Evolutionary conservation across 2,113 vertebrate species (phyloP), one percentile per base, ranked within the genome.

Genomic region (Anas platyrhynchos): DNA sequence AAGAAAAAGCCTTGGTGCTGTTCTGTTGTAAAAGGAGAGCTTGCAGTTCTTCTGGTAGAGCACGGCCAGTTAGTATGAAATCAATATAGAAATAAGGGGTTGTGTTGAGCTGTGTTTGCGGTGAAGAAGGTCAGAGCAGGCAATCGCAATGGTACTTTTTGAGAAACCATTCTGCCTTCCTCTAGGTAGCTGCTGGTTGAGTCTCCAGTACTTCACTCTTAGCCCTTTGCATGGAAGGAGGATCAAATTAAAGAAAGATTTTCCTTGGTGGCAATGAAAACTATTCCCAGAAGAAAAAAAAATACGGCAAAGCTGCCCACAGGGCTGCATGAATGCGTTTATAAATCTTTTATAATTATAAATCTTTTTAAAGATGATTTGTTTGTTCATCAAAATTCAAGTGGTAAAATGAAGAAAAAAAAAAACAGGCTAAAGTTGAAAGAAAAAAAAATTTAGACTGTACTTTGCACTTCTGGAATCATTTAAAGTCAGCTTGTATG

Each of bases 171-270:
- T 31, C 54, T 7, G 55, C 4, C 7, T 43, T 8, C 26, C 44
- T 1, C 27, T 6, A 1, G 58, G 43, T 0, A 9, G 73, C 52
- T 31, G 16, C 6, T 1, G 1, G 26, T 1, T 2, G 29, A 16
- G 58, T 0, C 36, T 13, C 18, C 41, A 1, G 23, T 2, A 2
- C 41, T 48, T n/a, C 36, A 0, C 34, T 17, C 63, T 22, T n/a
- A 14, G 2, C 12, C 7, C 29, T 59, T 8, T 4, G 16, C 23
- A 0, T 44, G 65, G 44, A 36, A 15, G 26, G 38, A 6, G 3
- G 4, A 0, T 41, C n/a, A 11, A 11, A 52, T 0, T 2, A 27
- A 32, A 77, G 55, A 44, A 11, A 4, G 25, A 1, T 44, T 74
- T 66, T 83, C 62, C 32, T n/a, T 22, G 25, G 22, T 25, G 41